Conservation (phyloP, 2,797 vertebrate species). For the Myripristis jacobus region DNA sequence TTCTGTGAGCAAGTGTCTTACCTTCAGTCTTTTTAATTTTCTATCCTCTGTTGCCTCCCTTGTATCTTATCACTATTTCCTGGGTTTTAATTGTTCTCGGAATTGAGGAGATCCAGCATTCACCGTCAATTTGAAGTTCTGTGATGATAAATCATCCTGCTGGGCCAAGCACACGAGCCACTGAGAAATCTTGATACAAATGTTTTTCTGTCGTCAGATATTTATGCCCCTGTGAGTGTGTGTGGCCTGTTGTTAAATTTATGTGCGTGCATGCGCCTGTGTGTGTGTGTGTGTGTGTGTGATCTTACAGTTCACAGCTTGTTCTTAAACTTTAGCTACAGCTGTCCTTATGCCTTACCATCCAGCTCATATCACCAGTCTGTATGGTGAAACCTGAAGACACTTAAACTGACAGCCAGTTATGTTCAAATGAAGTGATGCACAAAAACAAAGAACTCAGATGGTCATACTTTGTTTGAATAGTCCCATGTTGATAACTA, state of each 20-base stretch:
- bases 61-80: neutral
- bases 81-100: conserved; percentile 14
- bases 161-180: conserved; percentile 51
- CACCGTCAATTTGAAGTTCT: conserved; percentile 27
- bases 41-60: neutral
- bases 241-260: no score
- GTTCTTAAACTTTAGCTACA: conserved; percentile 51
- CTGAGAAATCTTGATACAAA: conserved; percentile 3
- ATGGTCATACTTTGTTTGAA: no score
- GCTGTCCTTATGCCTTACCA: conserved; percentile 3
- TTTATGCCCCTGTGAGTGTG: conserved; percentile 29
- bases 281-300: no score
- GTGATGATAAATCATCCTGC: conserved; percentile 20
- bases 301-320: conserved; percentile 58
- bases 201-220: conserved; percentile 19
- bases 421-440: conserved; percentile 44
- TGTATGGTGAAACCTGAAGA: neutral
- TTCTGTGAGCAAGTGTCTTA: neutral
- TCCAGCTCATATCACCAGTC: conserved; percentile 36
- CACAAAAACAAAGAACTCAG: neutral
- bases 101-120: neutral
- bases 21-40: conserved; percentile 6
- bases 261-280: no score
- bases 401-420: neutral
- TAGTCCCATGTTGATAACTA: no score